These are phyloP conservation scores for Tanypteryx hageni DNA, from an alignment of 2,888 invertebrate genomes.

Conservation along the genomic window DNA sequence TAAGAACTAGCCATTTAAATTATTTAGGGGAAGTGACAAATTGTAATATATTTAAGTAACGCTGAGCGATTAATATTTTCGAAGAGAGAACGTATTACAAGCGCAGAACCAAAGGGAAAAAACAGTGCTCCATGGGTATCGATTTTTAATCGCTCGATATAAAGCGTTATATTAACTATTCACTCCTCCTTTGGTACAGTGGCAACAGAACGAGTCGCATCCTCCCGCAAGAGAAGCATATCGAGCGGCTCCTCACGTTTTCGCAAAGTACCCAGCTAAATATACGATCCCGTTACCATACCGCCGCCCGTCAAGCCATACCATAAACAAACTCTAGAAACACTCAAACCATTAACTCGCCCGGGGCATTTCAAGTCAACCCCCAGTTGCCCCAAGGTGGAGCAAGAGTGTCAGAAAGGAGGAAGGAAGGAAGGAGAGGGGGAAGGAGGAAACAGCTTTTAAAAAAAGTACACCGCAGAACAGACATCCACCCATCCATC, in stretches of 20 bases:
- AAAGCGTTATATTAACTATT: background rate
- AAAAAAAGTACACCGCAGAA: background rate
- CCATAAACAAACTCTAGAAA: slow-evolving; percentile 1
- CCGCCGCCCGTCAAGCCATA: background rate
- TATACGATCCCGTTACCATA: background rate
- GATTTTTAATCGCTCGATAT: too few relatives aligned
- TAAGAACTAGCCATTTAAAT: too few relatives aligned
- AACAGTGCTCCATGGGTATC: too few relatives aligned
- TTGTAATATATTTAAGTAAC: too few relatives aligned
- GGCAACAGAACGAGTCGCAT: background rate
- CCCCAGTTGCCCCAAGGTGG: background rate
- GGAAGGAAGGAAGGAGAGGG: background rate
- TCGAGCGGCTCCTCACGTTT: background rate
- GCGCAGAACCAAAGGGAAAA: too few relatives aligned
- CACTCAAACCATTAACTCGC: background rate
- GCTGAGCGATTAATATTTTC: too few relatives aligned
- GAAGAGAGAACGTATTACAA: too few relatives aligned
- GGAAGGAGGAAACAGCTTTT: background rate
- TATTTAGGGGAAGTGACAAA: too few relatives aligned
- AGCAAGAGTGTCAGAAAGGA: background rate
- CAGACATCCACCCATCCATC: background rate
- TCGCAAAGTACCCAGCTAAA: background rate
- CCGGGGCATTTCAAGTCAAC: background rate
- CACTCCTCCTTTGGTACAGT: background rate
- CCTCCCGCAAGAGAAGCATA: background rate